Conservation (phyloP, 2,888 invertebrate species). For the Pardosa pseudoannulata region DNA sequence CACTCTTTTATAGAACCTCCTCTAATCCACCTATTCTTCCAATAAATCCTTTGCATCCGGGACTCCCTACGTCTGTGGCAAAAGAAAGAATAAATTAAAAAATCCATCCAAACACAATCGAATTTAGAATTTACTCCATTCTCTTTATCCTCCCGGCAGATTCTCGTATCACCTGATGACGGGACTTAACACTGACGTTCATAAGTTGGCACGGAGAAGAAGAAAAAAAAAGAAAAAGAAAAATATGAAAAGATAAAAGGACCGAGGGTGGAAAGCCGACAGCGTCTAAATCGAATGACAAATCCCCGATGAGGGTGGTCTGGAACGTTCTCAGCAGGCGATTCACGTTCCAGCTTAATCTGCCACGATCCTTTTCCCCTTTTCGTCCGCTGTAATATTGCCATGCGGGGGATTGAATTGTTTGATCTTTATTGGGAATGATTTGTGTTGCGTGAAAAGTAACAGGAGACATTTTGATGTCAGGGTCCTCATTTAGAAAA, state of each 20-base stretch:
- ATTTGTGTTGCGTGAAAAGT: too few species aligned
- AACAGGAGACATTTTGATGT: too few species aligned
- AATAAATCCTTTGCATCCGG: not conserved
- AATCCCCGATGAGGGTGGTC: conserved; percentile 55
- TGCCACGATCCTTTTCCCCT: not conserved
- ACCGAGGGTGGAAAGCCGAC: not conserved
- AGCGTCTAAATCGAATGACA: conserved; percentile 41
- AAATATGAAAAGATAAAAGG: not conserved
- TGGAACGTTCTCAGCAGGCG: conserved; percentile 30
- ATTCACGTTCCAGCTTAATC: conserved; percentile 15
- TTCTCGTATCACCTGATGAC: not conserved
- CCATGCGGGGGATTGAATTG: not conserved
- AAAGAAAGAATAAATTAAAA: not conserved
- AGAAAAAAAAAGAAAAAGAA: not conserved
- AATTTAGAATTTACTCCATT: not conserved
- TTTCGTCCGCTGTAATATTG: not conserved
- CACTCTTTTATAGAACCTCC: too few species aligned
- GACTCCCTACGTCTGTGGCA: not conserved
- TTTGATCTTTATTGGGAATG: too few species aligned
- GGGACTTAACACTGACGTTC: not conserved
- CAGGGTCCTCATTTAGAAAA: too few species aligned
- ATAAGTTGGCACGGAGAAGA: not conserved
- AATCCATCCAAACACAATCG: not conserved
- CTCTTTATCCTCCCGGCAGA: not conserved
- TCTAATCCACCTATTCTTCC: not conserved